phyloP scores from a whole-genome alignment of 2,888 invertebrate species.

The Philhelius pedissequus region DNA sequence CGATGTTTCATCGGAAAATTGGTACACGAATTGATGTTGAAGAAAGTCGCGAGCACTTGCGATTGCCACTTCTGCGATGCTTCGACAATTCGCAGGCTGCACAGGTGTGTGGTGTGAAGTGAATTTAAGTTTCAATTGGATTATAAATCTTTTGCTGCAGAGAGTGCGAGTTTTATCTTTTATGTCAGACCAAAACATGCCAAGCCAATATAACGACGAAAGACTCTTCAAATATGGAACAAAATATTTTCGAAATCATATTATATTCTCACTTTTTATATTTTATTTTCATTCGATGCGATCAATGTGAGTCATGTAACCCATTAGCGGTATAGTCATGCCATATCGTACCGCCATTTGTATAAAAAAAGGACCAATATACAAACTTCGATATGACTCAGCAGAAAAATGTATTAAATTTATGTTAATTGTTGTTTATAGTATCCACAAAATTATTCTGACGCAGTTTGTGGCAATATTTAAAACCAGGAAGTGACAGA shows the following conservation, averaged over 20 bases:
- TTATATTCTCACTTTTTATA: conserved; percentile 33
- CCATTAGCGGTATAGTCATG: not conserved
- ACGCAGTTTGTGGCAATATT: not conserved
- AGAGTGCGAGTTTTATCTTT: conserved; percentile 56
- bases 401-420: not conserved
- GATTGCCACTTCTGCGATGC: conserved; percentile 30
- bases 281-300: not conserved
- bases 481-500: too few species aligned
- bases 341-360: not conserved
- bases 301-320: not conserved
- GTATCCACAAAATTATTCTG: not conserved
- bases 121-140: conserved; percentile 24
- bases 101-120: conserved; percentile 46
- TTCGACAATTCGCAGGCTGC: conserved; percentile 3
- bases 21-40: conserved; percentile 68
- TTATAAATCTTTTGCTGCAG: conserved; percentile 19
- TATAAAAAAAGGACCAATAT: not conserved
- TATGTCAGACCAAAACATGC: not conserved
- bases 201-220: too few species aligned
- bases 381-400: not conserved
- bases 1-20: conserved; percentile 66
- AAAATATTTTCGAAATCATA: conserved; percentile 59
- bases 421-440: not conserved
- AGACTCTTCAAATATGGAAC: conserved; percentile 18
- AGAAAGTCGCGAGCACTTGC: conserved; percentile 63